These are phyloP conservation scores for Deilephila porcellus DNA, from an alignment of 2,888 invertebrate species.

Conservation along the genomic window DNA sequence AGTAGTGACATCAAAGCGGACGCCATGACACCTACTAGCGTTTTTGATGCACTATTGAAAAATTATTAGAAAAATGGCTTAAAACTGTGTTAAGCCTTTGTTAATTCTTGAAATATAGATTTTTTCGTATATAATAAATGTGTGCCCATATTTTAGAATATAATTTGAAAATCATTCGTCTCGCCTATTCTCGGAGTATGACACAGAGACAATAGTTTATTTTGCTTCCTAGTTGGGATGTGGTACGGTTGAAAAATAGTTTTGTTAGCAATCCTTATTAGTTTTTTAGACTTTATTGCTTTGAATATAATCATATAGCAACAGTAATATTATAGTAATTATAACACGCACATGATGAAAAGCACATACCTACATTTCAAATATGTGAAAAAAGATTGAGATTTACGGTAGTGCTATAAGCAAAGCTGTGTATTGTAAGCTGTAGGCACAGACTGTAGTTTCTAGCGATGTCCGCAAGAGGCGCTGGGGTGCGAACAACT, in stretches of 20 bases:
- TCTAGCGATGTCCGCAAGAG: slow-evolving; percentile 71
- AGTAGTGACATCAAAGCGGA: too few relatives aligned
- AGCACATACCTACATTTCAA: not conserved
- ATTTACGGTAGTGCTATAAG: slow-evolving; percentile 22
- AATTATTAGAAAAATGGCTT: too few relatives aligned
- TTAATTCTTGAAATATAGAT: too few relatives aligned
- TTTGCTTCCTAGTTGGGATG: not conserved
- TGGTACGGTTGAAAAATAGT: not conserved
- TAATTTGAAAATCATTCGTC: too few relatives aligned
- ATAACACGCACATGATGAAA: not conserved
- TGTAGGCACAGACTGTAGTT: slow-evolving; percentile 54
- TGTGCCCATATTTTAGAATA: too few relatives aligned
- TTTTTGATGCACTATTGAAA: too few relatives aligned
- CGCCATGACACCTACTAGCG: too few relatives aligned
- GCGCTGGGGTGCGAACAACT: slow-evolving; percentile 80
- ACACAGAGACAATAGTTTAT: not conserved
- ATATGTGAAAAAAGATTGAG: not conserved
- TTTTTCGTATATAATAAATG: too few relatives aligned
- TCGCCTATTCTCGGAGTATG: not conserved
- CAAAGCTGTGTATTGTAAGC: slow-evolving; percentile 23
- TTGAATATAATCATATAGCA: not conserved
- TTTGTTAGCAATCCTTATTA: not conserved
- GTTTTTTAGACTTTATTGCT: not conserved
- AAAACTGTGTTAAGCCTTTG: too few relatives aligned
- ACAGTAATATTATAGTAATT: not conserved